These are phyloP conservation scores for Bombycilla garrulus DNA, from an alignment of 2,113 vertebrate species.

Conservation along the genomic window DNA sequence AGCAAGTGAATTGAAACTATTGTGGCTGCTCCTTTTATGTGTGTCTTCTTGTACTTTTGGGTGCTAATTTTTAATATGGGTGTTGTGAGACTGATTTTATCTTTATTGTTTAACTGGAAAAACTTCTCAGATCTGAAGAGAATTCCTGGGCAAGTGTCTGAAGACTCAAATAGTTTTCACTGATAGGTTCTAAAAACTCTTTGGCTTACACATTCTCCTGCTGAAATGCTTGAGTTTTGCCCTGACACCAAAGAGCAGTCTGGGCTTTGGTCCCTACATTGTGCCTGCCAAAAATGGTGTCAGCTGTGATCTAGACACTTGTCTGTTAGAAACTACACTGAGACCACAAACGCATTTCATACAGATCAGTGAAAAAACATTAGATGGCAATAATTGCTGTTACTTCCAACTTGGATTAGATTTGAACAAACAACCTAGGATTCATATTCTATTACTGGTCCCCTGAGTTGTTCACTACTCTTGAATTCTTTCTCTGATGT, in stretches of 20 bases:
- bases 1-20: neutral
- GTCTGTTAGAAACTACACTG: slow-evolving; percentile 1
- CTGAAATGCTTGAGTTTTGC: neutral
- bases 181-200: neutral
- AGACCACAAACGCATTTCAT: slow-evolving; percentile 55
- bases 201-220: neutral
- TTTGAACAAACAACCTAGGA: slow-evolving; percentile 41
- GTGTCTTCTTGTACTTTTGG: neutral
- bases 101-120: neutral
- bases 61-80: neutral
- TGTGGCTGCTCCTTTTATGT: neutral
- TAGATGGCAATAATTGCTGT: slow-evolving; percentile 46
- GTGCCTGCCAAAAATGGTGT: neutral
- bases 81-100: neutral
- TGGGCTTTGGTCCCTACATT: neutral
- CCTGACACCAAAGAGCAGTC: neutral
- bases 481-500: neutral
- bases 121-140: neutral
- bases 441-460: slow-evolving; percentile 52
- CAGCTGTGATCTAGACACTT: slow-evolving; percentile 21
- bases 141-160: neutral
- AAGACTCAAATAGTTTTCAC: neutral
- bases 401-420: slow-evolving; percentile 49
- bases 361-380: slow-evolving; percentile 40
- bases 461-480: neutral